These are phyloP conservation scores for Mastacembelus armatus DNA, from an alignment of 2,797 vertebrate species.

Conservation along the genomic window DNA sequence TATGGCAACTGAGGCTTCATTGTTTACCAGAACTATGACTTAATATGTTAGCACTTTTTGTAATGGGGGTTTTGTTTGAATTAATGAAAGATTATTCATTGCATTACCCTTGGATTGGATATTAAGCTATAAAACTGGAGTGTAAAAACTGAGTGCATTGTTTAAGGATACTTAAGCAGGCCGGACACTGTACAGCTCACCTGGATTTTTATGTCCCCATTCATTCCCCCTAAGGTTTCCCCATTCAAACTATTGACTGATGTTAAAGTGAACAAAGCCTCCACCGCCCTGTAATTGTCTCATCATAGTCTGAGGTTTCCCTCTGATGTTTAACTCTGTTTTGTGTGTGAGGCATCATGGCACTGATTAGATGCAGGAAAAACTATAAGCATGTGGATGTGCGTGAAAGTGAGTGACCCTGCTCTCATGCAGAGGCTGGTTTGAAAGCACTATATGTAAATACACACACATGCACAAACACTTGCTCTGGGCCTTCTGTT, in stretches of 20 bases:
- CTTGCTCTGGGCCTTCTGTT: conserved; percentile 41
- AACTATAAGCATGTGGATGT: background rate
- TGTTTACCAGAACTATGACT: background rate
- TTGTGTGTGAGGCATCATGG: conserved; percentile 8
- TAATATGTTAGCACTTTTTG: background rate
- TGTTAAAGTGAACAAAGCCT: conserved; percentile 37
- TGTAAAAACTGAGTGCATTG: background rate
- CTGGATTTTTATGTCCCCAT: background rate
- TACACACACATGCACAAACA: background rate
- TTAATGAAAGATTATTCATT: background rate
- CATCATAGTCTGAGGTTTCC: conserved; percentile 29
- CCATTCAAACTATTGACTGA: conserved; percentile 33
- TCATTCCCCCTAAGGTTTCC: background rate
- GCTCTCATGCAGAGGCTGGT: conserved; percentile 31
- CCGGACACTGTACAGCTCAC: background rate
- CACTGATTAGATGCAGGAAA: conserved; percentile 32
- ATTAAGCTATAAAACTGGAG: background rate
- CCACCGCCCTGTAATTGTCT: conserved; percentile 31
- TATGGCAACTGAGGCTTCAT: background rate
- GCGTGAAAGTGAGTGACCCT: conserved; percentile 1
- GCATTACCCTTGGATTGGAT: background rate
- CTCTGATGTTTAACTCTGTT: conserved; percentile 31
- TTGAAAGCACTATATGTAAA: background rate
- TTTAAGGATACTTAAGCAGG: background rate
- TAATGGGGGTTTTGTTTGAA: background rate